Percentiles rank a stretch among this genome's conserved stretches.
Conservation (phyloP, 2,888 invertebrate genomes). For the Malthinus flaveolus region DNA sequence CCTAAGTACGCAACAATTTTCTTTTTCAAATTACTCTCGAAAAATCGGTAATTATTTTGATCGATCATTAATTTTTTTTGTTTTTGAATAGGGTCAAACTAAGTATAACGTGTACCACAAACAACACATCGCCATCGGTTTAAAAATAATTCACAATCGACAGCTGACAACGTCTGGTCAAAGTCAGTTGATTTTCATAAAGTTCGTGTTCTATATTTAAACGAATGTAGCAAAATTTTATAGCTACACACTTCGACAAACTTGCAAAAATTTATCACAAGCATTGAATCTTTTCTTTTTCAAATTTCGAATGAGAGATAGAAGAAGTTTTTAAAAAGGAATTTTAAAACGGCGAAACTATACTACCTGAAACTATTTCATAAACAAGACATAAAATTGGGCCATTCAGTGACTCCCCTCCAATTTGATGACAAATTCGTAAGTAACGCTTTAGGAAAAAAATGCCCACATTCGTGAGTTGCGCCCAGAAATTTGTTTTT, state of each 20-base stretch:
- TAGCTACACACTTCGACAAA: too few species aligned
- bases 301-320: neutral
- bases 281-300: neutral
- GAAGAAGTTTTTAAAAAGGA: too few species aligned
- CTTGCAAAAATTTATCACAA: too few species aligned
- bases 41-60: neutral
- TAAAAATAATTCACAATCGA: slow-evolving; percentile 38
- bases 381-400: too few species aligned
- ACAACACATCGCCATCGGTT: slow-evolving; percentile 20
- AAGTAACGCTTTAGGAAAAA: too few species aligned
- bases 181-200: slow-evolving; percentile 13
- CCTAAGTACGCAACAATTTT: neutral
- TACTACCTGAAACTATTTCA: too few species aligned
- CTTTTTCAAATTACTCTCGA: neutral
- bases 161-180: slow-evolving; percentile 36
- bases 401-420: too few species aligned
- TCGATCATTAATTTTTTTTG: slow-evolving; percentile 9
- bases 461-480: too few species aligned
- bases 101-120: slow-evolving; percentile 23
- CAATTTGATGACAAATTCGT: too few species aligned
- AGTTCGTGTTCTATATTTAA: slow-evolving; percentile 17
- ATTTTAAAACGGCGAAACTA: too few species aligned
- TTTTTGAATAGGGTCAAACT: slow-evolving; percentile 21
- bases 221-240: slow-evolving; percentile 14
- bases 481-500: too few species aligned